These are phyloP conservation scores for Acanthiza pusilla DNA, from an alignment of 2,797 vertebrate genomes.

Conservation along the genomic window DNA sequence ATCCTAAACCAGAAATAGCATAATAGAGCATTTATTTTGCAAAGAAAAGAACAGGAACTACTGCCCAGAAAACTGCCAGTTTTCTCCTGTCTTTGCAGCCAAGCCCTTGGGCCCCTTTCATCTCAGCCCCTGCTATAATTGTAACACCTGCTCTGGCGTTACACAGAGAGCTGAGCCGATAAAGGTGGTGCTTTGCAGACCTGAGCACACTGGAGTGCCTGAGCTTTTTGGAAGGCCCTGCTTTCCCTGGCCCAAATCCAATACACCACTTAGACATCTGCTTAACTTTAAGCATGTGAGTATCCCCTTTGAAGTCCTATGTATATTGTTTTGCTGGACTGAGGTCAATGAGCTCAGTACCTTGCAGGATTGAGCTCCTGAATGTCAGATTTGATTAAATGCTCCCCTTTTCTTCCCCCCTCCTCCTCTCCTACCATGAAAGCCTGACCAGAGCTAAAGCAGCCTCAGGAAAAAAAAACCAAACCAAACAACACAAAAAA, in stretches of 20 bases:
- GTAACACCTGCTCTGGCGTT: constrained; percentile 41
- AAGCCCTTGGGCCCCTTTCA: background rate
- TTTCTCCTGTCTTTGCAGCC: background rate
- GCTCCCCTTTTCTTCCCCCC: background rate
- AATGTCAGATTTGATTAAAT: constrained; percentile 65
- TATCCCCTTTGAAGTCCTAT: constrained; percentile 59
- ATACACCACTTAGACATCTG: constrained; percentile 55
- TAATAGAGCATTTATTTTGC: background rate
- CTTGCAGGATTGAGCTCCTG: constrained; percentile 60
- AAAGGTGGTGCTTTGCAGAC: constrained; percentile 25
- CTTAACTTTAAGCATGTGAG: constrained; percentile 66
- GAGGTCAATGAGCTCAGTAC: constrained; percentile 63
- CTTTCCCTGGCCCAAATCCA: constrained; percentile 49
- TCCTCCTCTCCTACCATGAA: background rate
- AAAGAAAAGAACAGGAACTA: background rate
- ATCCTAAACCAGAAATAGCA: background rate
- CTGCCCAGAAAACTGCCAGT: background rate
- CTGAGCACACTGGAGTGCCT: background rate
- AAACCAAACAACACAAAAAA: fast-evolving
- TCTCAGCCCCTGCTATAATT: background rate
- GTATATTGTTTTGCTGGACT: constrained; percentile 53
- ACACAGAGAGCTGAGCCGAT: background rate
- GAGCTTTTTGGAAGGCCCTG: constrained; percentile 28
- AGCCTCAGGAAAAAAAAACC: background rate
- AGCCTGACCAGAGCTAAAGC: constrained; percentile 27